Percentiles rank a stretch among this genome's conserved stretches.
Conservation (phyloP, 2,797 vertebrate species). For the Kryptolebias ocellatus region DNA sequence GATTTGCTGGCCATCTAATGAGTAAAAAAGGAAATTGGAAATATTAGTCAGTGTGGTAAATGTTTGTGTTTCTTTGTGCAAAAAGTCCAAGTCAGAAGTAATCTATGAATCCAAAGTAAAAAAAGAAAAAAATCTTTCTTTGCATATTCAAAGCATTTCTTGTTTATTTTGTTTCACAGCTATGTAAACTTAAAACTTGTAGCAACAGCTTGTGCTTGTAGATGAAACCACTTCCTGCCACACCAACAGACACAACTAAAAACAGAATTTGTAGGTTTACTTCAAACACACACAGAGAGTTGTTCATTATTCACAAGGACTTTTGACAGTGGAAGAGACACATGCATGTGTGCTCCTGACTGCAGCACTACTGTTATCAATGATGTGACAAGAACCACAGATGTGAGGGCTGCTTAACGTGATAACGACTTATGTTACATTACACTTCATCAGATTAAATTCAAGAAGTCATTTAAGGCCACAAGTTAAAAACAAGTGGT, state of each 20-base stretch:
- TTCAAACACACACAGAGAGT: not conserved
- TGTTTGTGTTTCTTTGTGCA: conserved; percentile 12
- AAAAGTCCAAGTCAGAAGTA: not conserved
- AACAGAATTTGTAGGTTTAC: conserved; percentile 2
- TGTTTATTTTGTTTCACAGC: too few relatives aligned
- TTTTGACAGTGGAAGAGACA: not conserved
- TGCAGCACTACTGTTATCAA: not conserved
- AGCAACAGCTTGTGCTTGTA: conserved; percentile 10
- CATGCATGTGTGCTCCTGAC: not conserved
- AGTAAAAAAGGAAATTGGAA: conserved; percentile 8
- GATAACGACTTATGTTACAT: not conserved
- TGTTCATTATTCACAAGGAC: conserved; percentile 17
- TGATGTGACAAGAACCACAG: not conserved
- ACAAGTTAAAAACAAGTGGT: conserved; percentile 20
- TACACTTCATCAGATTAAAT: conserved; percentile 7
- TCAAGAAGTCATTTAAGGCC: not conserved
- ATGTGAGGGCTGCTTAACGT: not conserved
- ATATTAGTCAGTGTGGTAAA: not conserved
- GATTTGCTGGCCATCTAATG: conserved; percentile 93
- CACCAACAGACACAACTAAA: conserved; percentile 8
- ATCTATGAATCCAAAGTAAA: not conserved
- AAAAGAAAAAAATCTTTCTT: not conserved
- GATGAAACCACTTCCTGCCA: conserved; percentile 56
- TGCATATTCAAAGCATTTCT: too few relatives aligned
- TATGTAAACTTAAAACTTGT: not conserved